phyloP scores from a whole-genome alignment of 2,888 invertebrate species.

The Ceraclea dissimilis region DNA sequence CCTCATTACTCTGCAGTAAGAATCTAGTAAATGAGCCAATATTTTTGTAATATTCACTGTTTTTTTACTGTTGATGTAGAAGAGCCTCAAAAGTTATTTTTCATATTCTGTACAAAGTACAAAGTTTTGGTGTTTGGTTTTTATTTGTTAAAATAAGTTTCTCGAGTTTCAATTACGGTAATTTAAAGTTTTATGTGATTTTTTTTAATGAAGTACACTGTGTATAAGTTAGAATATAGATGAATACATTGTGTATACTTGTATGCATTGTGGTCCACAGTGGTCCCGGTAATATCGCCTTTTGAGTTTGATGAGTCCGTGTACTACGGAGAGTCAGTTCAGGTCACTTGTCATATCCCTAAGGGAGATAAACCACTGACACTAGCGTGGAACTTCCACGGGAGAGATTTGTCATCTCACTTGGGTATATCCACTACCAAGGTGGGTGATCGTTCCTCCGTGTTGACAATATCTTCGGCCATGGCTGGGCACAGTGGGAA shows the following conservation, averaged over 20 bases:
- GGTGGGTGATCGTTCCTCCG: slow-evolving; percentile 58
- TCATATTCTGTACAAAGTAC: too few species aligned
- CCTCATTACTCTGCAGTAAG: too few species aligned
- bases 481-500: slow-evolving; percentile 61
- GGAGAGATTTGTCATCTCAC: slow-evolving; percentile 37
- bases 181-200: too few species aligned
- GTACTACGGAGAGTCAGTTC: slow-evolving; percentile 52
- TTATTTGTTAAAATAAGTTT: too few species aligned
- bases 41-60: too few species aligned
- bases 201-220: too few species aligned
- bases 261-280: slow-evolving; percentile 36
- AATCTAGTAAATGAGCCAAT: too few species aligned
- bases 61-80: too few species aligned
- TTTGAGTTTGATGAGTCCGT: slow-evolving; percentile 52
- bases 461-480: slow-evolving; percentile 61
- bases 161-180: too few species aligned
- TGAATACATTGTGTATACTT: not conserved
- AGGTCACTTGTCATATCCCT: slow-evolving; percentile 44
- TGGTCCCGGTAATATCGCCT: slow-evolving; percentile 52
- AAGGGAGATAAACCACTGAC: slow-evolving; percentile 67
- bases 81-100: too few species aligned
- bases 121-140: too few species aligned
- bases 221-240: too few species aligned
- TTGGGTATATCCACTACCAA: slow-evolving; percentile 56
- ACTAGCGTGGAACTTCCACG: slow-evolving; percentile 63